phyloP scores from a whole-genome alignment of 2,797 vertebrate species.

The Rhodeus uyekii region DNA sequence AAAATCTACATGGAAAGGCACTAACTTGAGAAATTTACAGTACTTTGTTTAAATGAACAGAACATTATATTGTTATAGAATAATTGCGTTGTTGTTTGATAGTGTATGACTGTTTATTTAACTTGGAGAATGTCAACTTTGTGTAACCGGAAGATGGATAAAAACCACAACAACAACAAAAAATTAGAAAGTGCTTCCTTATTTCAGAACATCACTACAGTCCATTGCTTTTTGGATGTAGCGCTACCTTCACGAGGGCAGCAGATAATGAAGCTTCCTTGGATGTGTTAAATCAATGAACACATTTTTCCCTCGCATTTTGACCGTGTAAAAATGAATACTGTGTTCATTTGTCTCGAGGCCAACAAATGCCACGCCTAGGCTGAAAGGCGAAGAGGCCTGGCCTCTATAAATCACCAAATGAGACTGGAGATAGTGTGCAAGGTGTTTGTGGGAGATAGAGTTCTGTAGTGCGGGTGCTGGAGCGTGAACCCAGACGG shows the following conservation, averaged over 20 bases:
- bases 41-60: neutral
- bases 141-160: neutral
- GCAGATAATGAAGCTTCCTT: constrained; percentile 39
- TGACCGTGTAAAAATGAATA: constrained; percentile 46
- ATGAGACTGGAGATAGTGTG: constrained; percentile 63
- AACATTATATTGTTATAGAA: neutral
- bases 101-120: neutral
- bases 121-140: neutral
- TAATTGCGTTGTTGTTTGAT: neutral
- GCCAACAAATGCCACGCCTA: constrained; percentile 41
- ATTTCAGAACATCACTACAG: neutral
- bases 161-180: neutral
- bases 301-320: constrained; percentile 45
- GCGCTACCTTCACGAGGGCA: neutral
- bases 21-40: neutral
- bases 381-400: constrained; percentile 55
- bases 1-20: no score
- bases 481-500: constrained; percentile 65
- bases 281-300: constrained; percentile 46
- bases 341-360: constrained; percentile 46
- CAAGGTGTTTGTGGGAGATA: constrained; percentile 76
- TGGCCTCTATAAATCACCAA: constrained; percentile 68
- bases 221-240: neutral
- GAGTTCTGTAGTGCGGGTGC: constrained; percentile 65
- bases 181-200: neutral